Evolutionary conservation across 2,888 invertebrate species (phyloP), one percentile per base, ranked within the genome.

Genomic region (Lasioglossum villosulum): DNA sequence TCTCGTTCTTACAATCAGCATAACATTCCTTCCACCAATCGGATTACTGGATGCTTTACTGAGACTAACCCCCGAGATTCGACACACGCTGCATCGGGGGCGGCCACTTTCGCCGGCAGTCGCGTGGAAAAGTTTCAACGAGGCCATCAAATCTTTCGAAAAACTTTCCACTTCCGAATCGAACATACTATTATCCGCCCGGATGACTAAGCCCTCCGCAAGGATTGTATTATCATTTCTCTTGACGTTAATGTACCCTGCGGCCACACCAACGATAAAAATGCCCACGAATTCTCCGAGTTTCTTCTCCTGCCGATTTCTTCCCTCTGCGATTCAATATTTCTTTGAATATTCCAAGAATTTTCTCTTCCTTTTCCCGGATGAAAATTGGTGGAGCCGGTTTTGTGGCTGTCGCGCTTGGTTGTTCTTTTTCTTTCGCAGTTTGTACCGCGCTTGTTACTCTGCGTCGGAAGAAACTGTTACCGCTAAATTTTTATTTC

Each of bases 91-190:
- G 80, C 63, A 52, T 52, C 52, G 70, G 30, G 30, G 8, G 70
- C 37, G 52, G 6, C 45, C 71, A 71, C 68, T 10, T 34, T 34
- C 75, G 39, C 27, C 52, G 52, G 73, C 70, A 78, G 74, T 78
- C 80, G 45, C 76, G 80, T 78, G 84, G 81, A 72, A 79, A 84
- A 87, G 23, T 87, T 87, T 80, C 87, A 48, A 84, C 30, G 72
- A 78, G 80, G 72, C 27, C 59, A 16, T 80, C 63, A 66, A 59
- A 71, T 80, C 83, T 82, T 63, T 72, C 19, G n/a, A 52, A 16
- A 16, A 82, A 82, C n/a, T 80, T 82, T 70, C 63, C 8, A 12
- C n/a, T 12, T 23, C n/a, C 66, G 56, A 27, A 42, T 6, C 16
- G 77, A 68, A 82, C 70, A 70, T 63, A 73, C 48, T 74, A 74